A percentile compares a stretch with the other conserved stretches of the same genome.
Conservation (phyloP, 2,113 vertebrate genomes). For the Colius striatus region DNA sequence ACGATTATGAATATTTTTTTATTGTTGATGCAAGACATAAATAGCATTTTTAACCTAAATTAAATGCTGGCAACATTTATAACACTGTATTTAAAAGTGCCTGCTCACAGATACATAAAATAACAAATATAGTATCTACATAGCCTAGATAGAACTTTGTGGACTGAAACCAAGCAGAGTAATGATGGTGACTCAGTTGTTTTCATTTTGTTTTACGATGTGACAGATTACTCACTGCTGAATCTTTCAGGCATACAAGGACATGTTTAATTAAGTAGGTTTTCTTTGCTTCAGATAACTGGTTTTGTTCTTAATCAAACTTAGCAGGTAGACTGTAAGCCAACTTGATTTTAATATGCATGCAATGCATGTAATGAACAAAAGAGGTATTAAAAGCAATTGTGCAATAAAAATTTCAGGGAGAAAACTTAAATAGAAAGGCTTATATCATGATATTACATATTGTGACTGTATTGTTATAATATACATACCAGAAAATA, state of each 20-base stretch:
- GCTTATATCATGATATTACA: conserved; percentile 7
- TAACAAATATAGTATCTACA: conserved; percentile 31
- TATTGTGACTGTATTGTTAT: not conserved
- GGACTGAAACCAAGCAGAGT: conserved; percentile 21
- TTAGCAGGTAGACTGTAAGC: not conserved
- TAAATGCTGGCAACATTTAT: conserved; percentile 60
- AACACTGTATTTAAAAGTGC: conserved; percentile 44
- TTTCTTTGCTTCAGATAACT: not conserved
- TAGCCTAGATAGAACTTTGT: not conserved
- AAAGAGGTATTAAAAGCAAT: not conserved
- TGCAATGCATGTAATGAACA: not conserved
- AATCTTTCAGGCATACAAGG: not conserved
- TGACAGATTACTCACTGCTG: not conserved
- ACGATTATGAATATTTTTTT: conserved; percentile 68
- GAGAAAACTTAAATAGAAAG: not conserved
- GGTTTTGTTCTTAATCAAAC: not conserved
- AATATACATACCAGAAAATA: conserved; percentile 19
- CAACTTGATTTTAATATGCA: not conserved
- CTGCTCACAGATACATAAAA: conserved; percentile 41
- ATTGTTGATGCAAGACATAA: conserved; percentile 49
- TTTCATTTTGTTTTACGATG: conserved; percentile 36
- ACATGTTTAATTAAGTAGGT: not conserved
- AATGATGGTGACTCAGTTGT: conserved; percentile 28
- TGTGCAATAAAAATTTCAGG: not conserved
- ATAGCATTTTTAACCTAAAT: conserved; percentile 61